phyloP scores from a whole-genome alignment of 2,797 vertebrate species.

The Natrix natrix region DNA sequence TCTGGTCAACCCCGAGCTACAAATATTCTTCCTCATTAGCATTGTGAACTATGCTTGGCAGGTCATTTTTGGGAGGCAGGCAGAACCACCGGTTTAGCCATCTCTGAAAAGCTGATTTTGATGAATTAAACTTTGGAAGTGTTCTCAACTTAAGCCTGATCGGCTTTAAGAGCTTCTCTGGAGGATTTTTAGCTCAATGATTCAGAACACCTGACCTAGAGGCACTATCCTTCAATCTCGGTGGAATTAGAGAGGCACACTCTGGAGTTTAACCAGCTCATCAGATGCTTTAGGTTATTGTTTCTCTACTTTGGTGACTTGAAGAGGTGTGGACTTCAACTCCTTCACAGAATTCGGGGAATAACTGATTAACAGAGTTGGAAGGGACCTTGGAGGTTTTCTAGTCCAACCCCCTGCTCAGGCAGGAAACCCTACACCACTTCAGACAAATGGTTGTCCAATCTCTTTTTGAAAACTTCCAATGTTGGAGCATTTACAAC shows the following conservation, averaged over 20 bases:
- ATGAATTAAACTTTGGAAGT: not conserved
- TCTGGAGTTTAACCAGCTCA: not conserved
- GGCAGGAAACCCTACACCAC: not conserved
- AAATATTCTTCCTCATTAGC: no score
- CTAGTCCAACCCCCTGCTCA: not conserved
- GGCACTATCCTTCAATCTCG: not conserved
- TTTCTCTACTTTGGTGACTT: not conserved
- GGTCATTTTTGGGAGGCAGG: accelerated
- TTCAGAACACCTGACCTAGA: not conserved
- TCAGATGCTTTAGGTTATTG: not conserved
- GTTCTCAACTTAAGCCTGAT: not conserved
- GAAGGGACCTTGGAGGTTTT: not conserved
- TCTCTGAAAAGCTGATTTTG: not conserved
- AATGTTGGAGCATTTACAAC: not conserved
- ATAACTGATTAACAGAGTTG: not conserved
- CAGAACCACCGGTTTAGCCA: not conserved
- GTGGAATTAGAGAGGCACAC: not conserved
- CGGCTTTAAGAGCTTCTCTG: not conserved
- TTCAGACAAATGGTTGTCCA: not conserved
- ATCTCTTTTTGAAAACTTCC: not conserved
- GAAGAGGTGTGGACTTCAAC: not conserved
- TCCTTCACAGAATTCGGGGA: not conserved
- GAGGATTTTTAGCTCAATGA: not conserved
- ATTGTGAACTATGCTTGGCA: not conserved
- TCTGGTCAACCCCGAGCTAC: no score